Base-by-base conservation (phyloP, 2,797 vertebrate species). In the Anguilla pacifica region DNA sequence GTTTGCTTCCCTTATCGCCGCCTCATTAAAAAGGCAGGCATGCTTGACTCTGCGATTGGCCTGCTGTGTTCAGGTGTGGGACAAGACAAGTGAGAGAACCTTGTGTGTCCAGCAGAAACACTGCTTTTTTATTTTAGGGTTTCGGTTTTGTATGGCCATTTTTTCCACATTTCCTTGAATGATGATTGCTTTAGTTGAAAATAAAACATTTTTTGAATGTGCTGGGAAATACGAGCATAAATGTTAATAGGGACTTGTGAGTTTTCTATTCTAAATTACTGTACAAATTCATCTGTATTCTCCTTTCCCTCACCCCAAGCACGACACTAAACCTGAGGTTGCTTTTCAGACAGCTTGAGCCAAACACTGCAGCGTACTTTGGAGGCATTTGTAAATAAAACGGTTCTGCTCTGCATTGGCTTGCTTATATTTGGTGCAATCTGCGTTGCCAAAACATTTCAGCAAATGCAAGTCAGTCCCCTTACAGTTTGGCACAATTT, bases 91-190 rank as follows among this genome's bases (percentile, higher is more conserved):
- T 79, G 74, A 25, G 77, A 81, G 72, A 79, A 79, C 49, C 17
- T 31, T 51, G 79, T n/a, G 25, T 49, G 46, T 49, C 79, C 19
- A 51, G 79, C 46, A 46, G 43, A 82, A 51, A 82, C 6, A 17
- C 79, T 49, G 79, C 19, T 3, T 82, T 82, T 82, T 82, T n/a
- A 51, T 82, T 82, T 82, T 51, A 43, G 6, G 79, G 46, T 82
- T 82, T 82, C 2, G 46, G 2, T 49, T 82, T 51, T 82, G 22
- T 51, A 46, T 49, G 35, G 17, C 31, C 22, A 49, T 43, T 22
- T 81, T 9, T 82, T 49, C n/a, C 22, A 79, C 39, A 35, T 43
- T 79, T 39, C 17, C 35, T 79, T 74, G 79, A 77, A 49, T 82
- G 46, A 82, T 51, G 46, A 82, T 51, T 49, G 39, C 43, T 82